These are phyloP conservation scores for Caenorhabditis inopinata DNA, from an alignment of 1,140 invertebrate species.

Conservation along the genomic window DNA sequence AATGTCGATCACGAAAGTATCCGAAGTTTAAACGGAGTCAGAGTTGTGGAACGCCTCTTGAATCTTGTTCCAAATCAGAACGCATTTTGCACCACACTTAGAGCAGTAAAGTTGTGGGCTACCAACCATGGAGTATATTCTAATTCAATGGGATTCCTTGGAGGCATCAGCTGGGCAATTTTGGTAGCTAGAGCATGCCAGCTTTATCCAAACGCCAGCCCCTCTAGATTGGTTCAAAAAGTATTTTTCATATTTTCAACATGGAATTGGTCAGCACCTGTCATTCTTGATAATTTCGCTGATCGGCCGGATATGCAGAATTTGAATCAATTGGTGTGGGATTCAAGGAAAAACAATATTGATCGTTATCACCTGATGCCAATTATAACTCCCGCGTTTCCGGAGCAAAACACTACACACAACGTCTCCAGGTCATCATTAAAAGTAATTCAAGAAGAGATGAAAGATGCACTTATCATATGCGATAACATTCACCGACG, in stretches of 20 bases:
- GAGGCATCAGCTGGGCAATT: constrained; percentile 99
- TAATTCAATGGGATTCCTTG: constrained; percentile 90
- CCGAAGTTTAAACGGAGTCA: constrained; percentile 88
- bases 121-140: constrained; percentile 87
- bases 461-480: constrained; percentile 72
- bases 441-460: constrained; percentile 89
- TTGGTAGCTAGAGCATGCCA: constrained; percentile 95
- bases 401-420: constrained; percentile 98
- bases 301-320: constrained; percentile 65
- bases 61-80: constrained; percentile 90
- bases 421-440: constrained; percentile 92
- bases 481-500: constrained; percentile 84
- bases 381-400: constrained; percentile 98
- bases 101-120: constrained; percentile 79
- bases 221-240: constrained; percentile 90
- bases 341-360: constrained; percentile 71
- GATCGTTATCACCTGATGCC: constrained; percentile 85
- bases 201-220: constrained; percentile 92
- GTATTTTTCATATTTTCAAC: constrained; percentile 96
- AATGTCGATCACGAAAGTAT: constrained; percentile 70
- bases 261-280: constrained; percentile 97
- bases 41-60: constrained; percentile 96
- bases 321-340: constrained; percentile 74
- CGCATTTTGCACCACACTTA: constrained; percentile 85
- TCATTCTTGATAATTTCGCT: constrained; percentile 84